Percentiles rank a stretch among this genome's conserved stretches.
Evolutionary conservation across 2,113 vertebrate genomes (phyloP).

Genomic region (Halcyon malimbica): DNA sequence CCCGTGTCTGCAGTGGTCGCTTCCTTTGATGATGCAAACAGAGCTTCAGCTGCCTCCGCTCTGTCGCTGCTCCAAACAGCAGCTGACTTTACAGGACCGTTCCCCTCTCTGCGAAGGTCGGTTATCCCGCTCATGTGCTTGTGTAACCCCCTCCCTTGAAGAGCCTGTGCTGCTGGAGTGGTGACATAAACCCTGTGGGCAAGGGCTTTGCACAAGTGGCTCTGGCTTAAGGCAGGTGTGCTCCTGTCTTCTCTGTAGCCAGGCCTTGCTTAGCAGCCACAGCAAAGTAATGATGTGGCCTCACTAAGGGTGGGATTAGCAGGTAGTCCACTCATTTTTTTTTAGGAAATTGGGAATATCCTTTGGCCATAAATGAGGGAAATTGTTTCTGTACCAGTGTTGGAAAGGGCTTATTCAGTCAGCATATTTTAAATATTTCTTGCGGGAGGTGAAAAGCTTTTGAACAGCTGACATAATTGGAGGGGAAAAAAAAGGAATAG

Average conservation of each 20-base stretch:
- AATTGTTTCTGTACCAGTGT: not conserved
- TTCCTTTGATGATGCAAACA: not conserved
- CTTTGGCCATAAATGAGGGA: not conserved
- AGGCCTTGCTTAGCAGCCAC: not conserved
- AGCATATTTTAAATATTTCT: not conserved
- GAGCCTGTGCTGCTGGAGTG: not conserved
- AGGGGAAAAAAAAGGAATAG: not conserved
- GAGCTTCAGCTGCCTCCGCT: not conserved
- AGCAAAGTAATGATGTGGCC: not conserved
- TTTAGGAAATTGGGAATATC: not conserved
- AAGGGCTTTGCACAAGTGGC: not conserved
- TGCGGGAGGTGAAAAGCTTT: not conserved
- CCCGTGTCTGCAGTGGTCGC: not conserved
- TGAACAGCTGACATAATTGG: not conserved
- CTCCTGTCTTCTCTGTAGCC: not conserved
- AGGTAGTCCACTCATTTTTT: not conserved
- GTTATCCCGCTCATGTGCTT: rapidly evolving
- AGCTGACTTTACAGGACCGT: not conserved
- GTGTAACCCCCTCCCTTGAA: not conserved
- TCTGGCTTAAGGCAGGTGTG: not conserved
- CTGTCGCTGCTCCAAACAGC: not conserved
- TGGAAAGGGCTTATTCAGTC: not conserved
- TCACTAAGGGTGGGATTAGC: not conserved
- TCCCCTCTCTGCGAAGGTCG: not conserved
- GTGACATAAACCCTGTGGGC: not conserved